phyloP scores from a whole-genome alignment of 2,797 vertebrate species.

The Diceros bicornis region DNA sequence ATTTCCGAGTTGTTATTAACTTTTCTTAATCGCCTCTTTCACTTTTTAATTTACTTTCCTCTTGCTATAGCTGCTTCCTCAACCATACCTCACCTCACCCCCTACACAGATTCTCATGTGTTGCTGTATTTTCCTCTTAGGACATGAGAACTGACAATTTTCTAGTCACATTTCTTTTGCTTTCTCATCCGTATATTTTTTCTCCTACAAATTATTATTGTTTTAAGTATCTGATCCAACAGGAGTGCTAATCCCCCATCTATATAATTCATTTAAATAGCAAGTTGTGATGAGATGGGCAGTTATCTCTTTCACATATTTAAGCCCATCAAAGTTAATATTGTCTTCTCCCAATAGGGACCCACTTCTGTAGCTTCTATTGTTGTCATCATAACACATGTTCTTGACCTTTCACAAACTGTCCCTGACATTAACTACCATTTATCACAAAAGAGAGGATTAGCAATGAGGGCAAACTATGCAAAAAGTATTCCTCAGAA shows the following conservation, averaged over 20 bases:
- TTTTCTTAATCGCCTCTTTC: constrained; percentile 66
- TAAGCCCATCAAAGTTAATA: neutral
- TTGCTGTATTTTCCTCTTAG: neutral
- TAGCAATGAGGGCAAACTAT: neutral
- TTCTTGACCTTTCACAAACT: constrained; percentile 42
- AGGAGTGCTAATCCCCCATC: neutral
- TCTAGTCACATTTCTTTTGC: constrained; percentile 23
- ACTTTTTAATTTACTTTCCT: constrained; percentile 64
- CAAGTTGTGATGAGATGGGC: neutral
- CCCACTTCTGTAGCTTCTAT: neutral
- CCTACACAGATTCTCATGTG: neutral
- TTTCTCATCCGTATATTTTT: neutral
- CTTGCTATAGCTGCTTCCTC: constrained; percentile 13
- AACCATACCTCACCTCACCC: neutral
- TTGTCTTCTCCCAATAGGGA: neutral
- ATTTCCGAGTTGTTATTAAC: constrained; percentile 63
- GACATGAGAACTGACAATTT: neutral
- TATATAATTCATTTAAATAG: constrained; percentile 44
- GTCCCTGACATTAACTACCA: constrained; percentile 8
- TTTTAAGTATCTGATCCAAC: neutral
- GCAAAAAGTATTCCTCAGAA: neutral
- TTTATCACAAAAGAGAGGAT: neutral
- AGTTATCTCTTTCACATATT: neutral
- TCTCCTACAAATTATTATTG: neutral
- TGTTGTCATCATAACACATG: neutral